Evolutionary conservation across 2,113 vertebrate genomes (phyloP), one percentile per base, ranked within the genome.

Genomic region (Varanus salvator): DNA sequence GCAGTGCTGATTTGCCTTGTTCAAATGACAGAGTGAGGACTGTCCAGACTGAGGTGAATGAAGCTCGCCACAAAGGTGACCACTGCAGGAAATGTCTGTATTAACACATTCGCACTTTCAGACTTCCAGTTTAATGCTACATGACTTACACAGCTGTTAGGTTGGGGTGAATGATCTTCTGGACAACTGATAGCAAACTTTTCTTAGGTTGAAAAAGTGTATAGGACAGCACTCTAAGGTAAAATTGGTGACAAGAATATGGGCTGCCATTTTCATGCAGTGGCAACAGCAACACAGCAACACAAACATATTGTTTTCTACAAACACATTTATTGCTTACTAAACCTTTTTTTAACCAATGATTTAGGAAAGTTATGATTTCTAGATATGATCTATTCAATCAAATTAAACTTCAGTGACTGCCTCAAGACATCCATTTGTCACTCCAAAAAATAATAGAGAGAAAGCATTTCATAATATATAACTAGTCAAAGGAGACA

Each of bases 371-470:
- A 92, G 93, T 83, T 87, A 89, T 91, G 91, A 89, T 93, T 93
- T 95, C 92, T 91, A 93, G 89, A 93, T 95, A 94, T 1, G 60
- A 93, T 94, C 90, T 93, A 80, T 93, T 94, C 92, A 91, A 90
- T 93, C 88, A 94, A 95, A 96, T 96, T 95, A 92, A 95, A 93
- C 85, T 93, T 87, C 92, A 92, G 92, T 90, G 90, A 92, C 92
- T 93, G 91, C 92, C 90, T 94, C 84, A 89, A 93, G 94, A 95
- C 64, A 74, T 91, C 87, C 89, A 95, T 95, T 95, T 95, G 94
- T 94, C 89, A 93, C 71, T 68, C 81, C 50, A 7, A 90, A 93
- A 93, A 93, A 44, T 44, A 95, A 94, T 50, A 94, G 81, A 64
- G 84, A 89, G 76, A 91, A 85, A 94, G 86, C 0, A 60, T 90